Base-by-base conservation (phyloP, 2,888 invertebrate genomes). In the Archaeoteleia sp. region DNA sequence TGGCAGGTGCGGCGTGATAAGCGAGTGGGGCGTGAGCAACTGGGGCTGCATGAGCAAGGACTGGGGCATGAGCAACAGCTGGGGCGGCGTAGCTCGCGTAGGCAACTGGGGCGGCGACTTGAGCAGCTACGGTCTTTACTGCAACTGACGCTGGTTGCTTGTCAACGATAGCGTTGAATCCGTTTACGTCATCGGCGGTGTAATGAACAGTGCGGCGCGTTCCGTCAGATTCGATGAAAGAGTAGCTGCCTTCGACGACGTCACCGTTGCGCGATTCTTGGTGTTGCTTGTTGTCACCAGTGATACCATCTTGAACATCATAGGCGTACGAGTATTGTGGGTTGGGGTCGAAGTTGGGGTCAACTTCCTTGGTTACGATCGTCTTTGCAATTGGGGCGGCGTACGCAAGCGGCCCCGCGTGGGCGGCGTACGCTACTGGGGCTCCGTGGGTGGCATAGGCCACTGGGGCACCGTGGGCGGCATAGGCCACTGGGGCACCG, bases 51-150 rank as follows among this genome's bases (percentile, higher is more conserved):
- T 2, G 20, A 20, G 20, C 20, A 20, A 20, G 3, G 5, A 20
- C 2, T 20, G n/a, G 70, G n/a, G 51, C 29, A 48, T 14, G 72
- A 1, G 23, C 17, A 12, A 51, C 7, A 34, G 43, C 51, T 34
- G 58, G 57, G 5, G 51, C 57, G 10, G 62, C 69, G 12, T 63
- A 61, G 2, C 9, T 30, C 25, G 40, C 25, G n/a, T 35, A 15
- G 3, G 42, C 39, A 10, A 42, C 84, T 30, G 85, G 83, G 1
- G 83, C 75, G 10, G 74, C 67, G 9, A 65, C 71, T 10, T 82
- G 3, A 6, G 88, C 85, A 2, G 88, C 87, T n/a, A 73, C 48
- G n/a, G 74, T 70, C 68, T 74, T 74, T 30, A 75, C 65, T 6
- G 72, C 73, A 20, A 75, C 67, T 1, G 73, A 54, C 13, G 74